phyloP scores from a whole-genome alignment of 2,888 invertebrate genomes.

The Parnassius glacialis region DNA sequence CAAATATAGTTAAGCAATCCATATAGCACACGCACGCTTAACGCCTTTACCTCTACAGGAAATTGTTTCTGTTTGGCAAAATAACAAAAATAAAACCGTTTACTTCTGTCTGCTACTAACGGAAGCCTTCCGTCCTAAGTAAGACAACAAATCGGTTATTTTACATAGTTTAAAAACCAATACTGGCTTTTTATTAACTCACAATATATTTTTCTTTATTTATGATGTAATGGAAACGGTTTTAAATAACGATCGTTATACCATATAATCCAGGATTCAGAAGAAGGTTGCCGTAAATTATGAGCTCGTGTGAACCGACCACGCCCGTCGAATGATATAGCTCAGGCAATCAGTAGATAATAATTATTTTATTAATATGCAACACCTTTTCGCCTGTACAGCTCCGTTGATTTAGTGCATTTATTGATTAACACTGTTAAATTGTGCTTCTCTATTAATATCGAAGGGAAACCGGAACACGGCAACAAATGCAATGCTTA shows the following conservation, averaged over 20 bases:
- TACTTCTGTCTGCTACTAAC: constrained; percentile 53
- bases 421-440: constrained; percentile 24
- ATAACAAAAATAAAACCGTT: constrained; percentile 46
- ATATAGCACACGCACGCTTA: constrained; percentile 42
- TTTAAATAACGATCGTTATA: not conserved
- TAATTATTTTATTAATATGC: constrained; percentile 75
- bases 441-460: constrained; percentile 2
- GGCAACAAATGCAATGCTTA: no score
- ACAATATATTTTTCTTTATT: not conserved
- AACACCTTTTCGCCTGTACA: constrained; percentile 64
- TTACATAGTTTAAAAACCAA: constrained; percentile 9
- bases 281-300: constrained; percentile 54
- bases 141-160: not conserved
- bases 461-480: no score
- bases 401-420: constrained; percentile 56
- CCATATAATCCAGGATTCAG: constrained; percentile 15
- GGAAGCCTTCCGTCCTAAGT: constrained; percentile 25
- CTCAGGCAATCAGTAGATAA: constrained; percentile 57
- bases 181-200: constrained; percentile 13
- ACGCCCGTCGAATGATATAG: constrained; percentile 61
- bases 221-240: constrained; percentile 27
- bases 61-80: constrained; percentile 54
- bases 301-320: constrained; percentile 65
- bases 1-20: constrained; percentile 26
- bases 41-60: constrained; percentile 50